Evolutionary conservation across 2,888 invertebrate genomes (phyloP), one percentile per base, ranked within the genome.

Genomic region (Scelioninae gen. 2): DNA sequence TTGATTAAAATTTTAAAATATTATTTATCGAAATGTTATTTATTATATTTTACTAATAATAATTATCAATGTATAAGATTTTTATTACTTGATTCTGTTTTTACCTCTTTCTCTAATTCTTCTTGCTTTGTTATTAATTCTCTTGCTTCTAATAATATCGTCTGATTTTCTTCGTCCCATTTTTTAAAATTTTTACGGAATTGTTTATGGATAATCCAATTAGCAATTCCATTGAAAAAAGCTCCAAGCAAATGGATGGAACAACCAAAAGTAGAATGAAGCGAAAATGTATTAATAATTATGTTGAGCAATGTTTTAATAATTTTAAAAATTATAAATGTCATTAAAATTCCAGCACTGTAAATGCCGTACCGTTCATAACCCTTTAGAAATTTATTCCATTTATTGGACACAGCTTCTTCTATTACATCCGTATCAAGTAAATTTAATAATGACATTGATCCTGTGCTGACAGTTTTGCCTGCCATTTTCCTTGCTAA

Each of bases 151-250:
- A n/a, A n/a, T n/a, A n/a, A n/a, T n/a, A n/a, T n/a, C n/a, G n/a
- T n/a, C n/a, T n/a, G n/a, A n/a, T n/a, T 48, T 15, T 48, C 48
- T 10, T 19, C 16, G 11, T 48, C 48, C 48, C 48, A 48, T 15
- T 10, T 3, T 31, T 48, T 5, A 11, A 15, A 31, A 2, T 31
- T 13, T 10, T 9, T 9, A 9, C 9, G 5, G n/a, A 19, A 28
- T 25, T 28, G 11, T 25, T 9, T 4, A 9, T 48, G 48, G 1
- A 43, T 10, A 1, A 19, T 19, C 43, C 43, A 43, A n/a, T 50
- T 50, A 0, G 9, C 18, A 6, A 35, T 11, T 18, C 33, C 35
- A 35, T 11, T 35, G 5, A 16, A 50, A n/a, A 33, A 50, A 11
- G 50, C 33, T 16, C 50, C 50, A 0, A 15, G 10, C 10, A 43